Conservation (phyloP, 2,888 invertebrate species). For the Drosophila percnosoma region DNA sequence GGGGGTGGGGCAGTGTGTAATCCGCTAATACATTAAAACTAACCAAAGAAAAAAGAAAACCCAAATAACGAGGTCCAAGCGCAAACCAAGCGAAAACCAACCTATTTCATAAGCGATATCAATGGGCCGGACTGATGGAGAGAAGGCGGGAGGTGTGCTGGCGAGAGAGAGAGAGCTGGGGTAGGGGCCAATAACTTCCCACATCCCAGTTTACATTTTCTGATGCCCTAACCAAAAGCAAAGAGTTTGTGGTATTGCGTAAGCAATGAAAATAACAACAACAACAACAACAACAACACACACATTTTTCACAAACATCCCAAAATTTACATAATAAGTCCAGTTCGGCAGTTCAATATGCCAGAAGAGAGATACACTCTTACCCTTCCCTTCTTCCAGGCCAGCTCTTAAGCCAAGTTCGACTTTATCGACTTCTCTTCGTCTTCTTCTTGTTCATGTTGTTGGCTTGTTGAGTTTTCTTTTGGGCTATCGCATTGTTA, state of each 20-base stretch:
- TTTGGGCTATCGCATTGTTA: slow-evolving; percentile 53
- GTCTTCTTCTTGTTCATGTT: slow-evolving; percentile 21
- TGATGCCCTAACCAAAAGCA: slow-evolving; percentile 16
- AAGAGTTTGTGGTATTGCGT: slow-evolving; percentile 32
- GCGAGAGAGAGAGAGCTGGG: background rate
- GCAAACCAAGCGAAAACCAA: slow-evolving; percentile 49
- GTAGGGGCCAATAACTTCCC: slow-evolving; percentile 8
- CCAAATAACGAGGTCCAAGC: slow-evolving; percentile 14
- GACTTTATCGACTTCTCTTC: background rate
- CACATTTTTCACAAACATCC: slow-evolving; percentile 34
- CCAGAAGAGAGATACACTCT: background rate
- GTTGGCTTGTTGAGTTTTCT: slow-evolving; percentile 40
- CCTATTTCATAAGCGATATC: slow-evolving; percentile 49
- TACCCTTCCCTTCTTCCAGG: background rate
- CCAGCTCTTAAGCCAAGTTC: background rate
- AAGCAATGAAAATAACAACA: slow-evolving; percentile 29
- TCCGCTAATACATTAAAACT: slow-evolving; percentile 38
- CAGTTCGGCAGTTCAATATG: slow-evolving; percentile 48
- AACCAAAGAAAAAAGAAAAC: slow-evolving; percentile 6
- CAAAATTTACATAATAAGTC: slow-evolving; percentile 42
- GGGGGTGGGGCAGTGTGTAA: slow-evolving; percentile 14
- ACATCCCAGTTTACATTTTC: slow-evolving; percentile 30
- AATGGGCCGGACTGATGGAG: slow-evolving; percentile 6
- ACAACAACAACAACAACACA: background rate
- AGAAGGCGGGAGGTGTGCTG: background rate